Evolutionary conservation across 2,113 vertebrate species (phyloP), one percentile per base, ranked within the genome.

Genomic region (Jaculus jaculus): DNA sequence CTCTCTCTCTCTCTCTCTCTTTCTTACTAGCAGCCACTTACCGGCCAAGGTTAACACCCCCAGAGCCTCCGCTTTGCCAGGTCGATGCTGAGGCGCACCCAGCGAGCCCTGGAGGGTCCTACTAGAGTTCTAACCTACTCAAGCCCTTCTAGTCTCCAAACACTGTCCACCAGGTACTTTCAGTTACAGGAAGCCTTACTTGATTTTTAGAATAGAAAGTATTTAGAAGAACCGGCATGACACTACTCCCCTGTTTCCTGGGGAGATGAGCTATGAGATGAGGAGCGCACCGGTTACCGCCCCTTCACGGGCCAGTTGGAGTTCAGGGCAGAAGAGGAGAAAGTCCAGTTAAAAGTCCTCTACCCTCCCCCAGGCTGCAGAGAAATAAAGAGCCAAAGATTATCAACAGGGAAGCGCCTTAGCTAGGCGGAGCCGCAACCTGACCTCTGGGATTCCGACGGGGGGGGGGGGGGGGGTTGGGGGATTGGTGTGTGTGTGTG

Each of bases 281-380:
- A 2, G 26, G 21, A n/a, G 47, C 61, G 42, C 0, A 5, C 0
- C 0, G 66, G 20, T 13, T 58, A 71, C 23, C 23, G 20, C 20
- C 21, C 21, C 32, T 32, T n/a, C 30, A 13, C 28, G 18, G 34
- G 28, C 66, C 66, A 30, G n/a, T 6, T 61, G 65, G 28, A 66
- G 65, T 66, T 26, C 5, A 24, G 26, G 30, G 66, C 51, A 51
- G 65, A 71, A 24, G 21, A 20, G 0, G 2, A 13, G 15, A 16
- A 37, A 58, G 69, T 79, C 34, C 30, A n/a, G 21, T 23, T 32
- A n/a, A 24, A 71, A 21, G 32, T 42, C 75, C 42, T 21, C 60
- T 54, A 47, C 54, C 42, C 6, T 3, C 1, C 23, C 21, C 2
- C 28, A 15, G 5, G 5, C 39, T 74, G 65, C 23, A 74, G 54